These are phyloP conservation scores for Penelope pileata DNA, from an alignment of 2,113 vertebrate species.

Conservation along the genomic window DNA sequence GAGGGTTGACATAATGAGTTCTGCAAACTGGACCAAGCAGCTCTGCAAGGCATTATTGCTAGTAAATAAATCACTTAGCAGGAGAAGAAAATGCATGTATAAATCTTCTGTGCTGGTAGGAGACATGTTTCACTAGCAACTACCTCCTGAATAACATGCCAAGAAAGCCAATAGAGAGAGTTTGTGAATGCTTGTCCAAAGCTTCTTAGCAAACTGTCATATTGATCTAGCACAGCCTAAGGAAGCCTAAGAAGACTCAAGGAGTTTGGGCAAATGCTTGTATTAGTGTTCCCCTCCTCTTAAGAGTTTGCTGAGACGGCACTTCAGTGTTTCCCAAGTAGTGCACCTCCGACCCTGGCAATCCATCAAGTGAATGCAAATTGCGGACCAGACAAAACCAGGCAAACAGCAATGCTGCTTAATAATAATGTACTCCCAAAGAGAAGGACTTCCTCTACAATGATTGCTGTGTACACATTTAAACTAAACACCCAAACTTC, in stretches of 20 bases:
- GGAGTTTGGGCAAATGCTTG: conserved; percentile 81
- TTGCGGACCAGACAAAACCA: conserved; percentile 82
- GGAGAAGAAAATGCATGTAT: conserved; percentile 66
- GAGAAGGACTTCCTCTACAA: conserved; percentile 75
- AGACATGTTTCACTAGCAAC: conserved; percentile 50
- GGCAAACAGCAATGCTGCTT: conserved; percentile 83
- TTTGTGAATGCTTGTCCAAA: conserved; percentile 71
- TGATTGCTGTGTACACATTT: conserved; percentile 82
- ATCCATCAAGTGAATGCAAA: conserved; percentile 86
- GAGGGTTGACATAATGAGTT: conserved; percentile 66
- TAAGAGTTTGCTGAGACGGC: conserved; percentile 82
- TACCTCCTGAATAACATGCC: conserved; percentile 49
- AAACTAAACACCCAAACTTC: conserved; percentile 77
- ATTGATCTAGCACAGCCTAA: conserved; percentile 79
- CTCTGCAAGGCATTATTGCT: conserved; percentile 68
- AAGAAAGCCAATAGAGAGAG: conserved; percentile 60
- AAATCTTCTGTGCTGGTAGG: conserved; percentile 60
- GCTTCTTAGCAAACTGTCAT: conserved; percentile 78
- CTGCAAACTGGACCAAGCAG: conserved; percentile 63
- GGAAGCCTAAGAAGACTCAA: conserved; percentile 73
- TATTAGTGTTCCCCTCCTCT: conserved; percentile 75
- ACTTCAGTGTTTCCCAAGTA: conserved; percentile 84
- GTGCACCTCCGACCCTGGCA: conserved; percentile 84
- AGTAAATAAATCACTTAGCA: conserved; percentile 72
- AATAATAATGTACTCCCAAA: conserved; percentile 76